Conservation (phyloP, 1,140 invertebrate species). For the Cyrtorhinus lividipennis region DNA sequence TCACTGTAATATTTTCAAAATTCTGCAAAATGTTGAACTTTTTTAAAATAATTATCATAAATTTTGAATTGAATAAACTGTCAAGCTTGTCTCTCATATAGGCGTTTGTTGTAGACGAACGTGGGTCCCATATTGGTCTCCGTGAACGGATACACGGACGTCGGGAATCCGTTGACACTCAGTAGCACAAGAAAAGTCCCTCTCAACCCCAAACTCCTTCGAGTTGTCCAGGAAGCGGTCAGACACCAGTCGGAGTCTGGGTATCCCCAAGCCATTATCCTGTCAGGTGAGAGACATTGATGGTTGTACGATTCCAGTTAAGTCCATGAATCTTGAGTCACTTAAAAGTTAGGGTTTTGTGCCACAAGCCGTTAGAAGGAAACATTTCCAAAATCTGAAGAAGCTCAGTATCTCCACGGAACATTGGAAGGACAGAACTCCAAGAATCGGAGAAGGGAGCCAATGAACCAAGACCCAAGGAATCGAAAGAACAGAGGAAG, state of each 20-base stretch:
- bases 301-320: background rate
- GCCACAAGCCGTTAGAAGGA: background rate
- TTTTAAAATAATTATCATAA: too few species aligned
- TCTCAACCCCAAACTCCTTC: conserved; percentile 58
- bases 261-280: conserved; percentile 86
- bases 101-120: conserved; percentile 64
- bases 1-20: too few species aligned
- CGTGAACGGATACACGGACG: conserved; percentile 74
- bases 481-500: too few species aligned
- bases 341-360: too few species aligned
- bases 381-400: too few species aligned
- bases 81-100: background rate
- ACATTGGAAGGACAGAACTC: too few species aligned
- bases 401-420: too few species aligned
- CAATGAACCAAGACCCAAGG: too few species aligned
- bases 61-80: background rate
- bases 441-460: too few species aligned
- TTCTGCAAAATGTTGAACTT: too few species aligned
- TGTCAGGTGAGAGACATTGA: conserved; percentile 55
- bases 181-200: conserved; percentile 59
- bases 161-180: conserved; percentile 73
- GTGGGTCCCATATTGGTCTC: conserved; percentile 80
- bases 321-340: too few species aligned
- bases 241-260: conserved; percentile 84
- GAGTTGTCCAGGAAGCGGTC: conserved; percentile 80